Evolutionary conservation across 2,888 invertebrate genomes (phyloP), one percentile per base, ranked within the genome.

Genomic region (Lochmaea crataegi): DNA sequence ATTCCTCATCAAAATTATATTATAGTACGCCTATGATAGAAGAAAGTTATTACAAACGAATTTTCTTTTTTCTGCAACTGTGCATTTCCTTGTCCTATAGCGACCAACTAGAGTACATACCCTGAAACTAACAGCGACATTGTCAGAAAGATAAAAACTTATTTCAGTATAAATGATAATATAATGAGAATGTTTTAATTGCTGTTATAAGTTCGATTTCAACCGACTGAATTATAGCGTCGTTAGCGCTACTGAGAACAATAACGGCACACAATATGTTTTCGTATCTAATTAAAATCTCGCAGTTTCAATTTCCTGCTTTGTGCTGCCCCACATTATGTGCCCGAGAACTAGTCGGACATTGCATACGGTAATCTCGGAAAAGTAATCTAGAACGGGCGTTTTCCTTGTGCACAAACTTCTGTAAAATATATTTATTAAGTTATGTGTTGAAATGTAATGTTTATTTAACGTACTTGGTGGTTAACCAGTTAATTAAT

Each of bases 261-360:
- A 80, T 78, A 79, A 79, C 74, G 78, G 76, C 78, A 65, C 38
- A 71, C 68, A 61, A 67, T 72, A 53, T 71, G 74, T 79, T 78
- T 79, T 79, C 80, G 76, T 80, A 82, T 82, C 82, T 82, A 82
- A 82, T 82, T 82, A 81, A 82, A 82, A 81, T 82, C 81, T 80
- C 78, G 77, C 80, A 78, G 81, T 81, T 82, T 82, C 82, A 81
- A 82, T 82, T 82, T 82, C 81, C 80, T 79, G 78, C 79, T 78
- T 79, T 70, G 73, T 71, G 67, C 51, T 60, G 57, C 22, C 56
- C 56, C 56, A 56, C 4, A 56, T 56, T 56, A 56, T 56, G 56
- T 56, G 56, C 56, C 22, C 22, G 56, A 56, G 56, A 56, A 7
- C 58, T 67, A 67, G 58, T 67, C 41, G 67, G 67, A 67, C 67